phyloP scores from a whole-genome alignment of 2,888 invertebrate genomes.

The Drosophila demipolita region DNA sequence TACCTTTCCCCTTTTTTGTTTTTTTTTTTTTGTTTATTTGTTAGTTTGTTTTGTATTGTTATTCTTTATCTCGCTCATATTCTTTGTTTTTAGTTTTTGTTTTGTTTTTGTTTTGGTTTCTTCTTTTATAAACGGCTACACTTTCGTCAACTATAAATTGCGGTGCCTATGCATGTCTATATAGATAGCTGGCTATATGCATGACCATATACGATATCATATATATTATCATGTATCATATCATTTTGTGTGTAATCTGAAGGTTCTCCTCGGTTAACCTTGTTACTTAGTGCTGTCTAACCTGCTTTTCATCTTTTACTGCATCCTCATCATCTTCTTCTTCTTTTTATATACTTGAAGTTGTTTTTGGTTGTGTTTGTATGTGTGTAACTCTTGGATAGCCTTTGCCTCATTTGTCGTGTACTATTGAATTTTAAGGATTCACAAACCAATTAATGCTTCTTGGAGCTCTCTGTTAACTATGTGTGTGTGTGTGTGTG shows the following conservation, averaged over 20 bases:
- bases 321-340: background rate
- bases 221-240: conserved; percentile 43
- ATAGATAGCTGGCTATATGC: conserved; percentile 71
- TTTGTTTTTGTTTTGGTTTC: conserved; percentile 6
- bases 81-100: conserved; percentile 44
- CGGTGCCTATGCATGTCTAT: conserved; percentile 65
- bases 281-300: conserved; percentile 42
- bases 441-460: conserved; percentile 23
- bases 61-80: conserved; percentile 70
- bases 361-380: background rate
- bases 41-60: conserved; percentile 39
- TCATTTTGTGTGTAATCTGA: background rate
- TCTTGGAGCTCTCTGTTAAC: conserved; percentile 8
- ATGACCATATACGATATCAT: conserved; percentile 50
- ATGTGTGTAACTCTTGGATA: conserved; percentile 11
- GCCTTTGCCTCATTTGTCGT: conserved; percentile 13
- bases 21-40: conserved; percentile 10
- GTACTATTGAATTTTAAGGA: conserved; percentile 33
- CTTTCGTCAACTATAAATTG: conserved; percentile 59
- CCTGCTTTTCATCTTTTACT: conserved; percentile 16
- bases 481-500: conserved; percentile 29
- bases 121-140: conserved; percentile 45
- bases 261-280: conserved; percentile 36
- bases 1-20: conserved; percentile 63
- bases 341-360: background rate